Percentiles rank a stretch among this genome's conserved stretches.
These are phyloP conservation scores for Delia radicum DNA, from an alignment of 1,140 invertebrate species.

Conservation along the genomic window DNA sequence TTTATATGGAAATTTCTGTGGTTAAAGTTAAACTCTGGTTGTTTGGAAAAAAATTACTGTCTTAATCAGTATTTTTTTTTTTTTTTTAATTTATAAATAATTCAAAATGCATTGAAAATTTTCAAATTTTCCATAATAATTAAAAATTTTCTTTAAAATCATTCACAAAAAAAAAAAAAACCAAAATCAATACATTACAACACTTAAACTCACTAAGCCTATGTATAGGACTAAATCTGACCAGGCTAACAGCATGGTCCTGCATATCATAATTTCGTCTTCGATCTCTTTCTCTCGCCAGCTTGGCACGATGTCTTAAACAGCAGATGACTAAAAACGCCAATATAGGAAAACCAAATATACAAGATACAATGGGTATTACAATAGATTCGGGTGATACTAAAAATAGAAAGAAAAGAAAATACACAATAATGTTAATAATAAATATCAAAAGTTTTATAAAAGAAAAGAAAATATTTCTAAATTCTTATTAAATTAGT, in stretches of 20 bases:
- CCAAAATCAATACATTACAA: slow-evolving; percentile 40
- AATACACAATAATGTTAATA: background rate
- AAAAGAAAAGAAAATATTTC: slow-evolving; percentile 1
- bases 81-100: too few species aligned
- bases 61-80: too few species aligned
- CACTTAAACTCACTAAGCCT: slow-evolving; percentile 65
- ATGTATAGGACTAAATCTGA: slow-evolving; percentile 73
- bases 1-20: too few species aligned
- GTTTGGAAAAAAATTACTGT: too few species aligned
- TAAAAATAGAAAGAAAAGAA: slow-evolving; percentile 58
- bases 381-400: slow-evolving; percentile 86
- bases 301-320: slow-evolving; percentile 75
- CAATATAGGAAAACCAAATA: slow-evolving; percentile 81
- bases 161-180: slow-evolving; percentile 22
- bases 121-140: too few species aligned
- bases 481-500: background rate
- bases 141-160: background rate
- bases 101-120: too few species aligned
- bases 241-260: slow-evolving; percentile 75
- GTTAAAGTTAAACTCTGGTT: too few species aligned
- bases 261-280: slow-evolving; percentile 76
- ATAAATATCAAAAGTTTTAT: too few species aligned
- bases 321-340: slow-evolving; percentile 85
- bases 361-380: slow-evolving; percentile 85
- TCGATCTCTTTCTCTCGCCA: slow-evolving; percentile 75